Evolutionary conservation across 2,797 vertebrate species (phyloP).

Genomic region (Muraenolepis orangiensis): DNA sequence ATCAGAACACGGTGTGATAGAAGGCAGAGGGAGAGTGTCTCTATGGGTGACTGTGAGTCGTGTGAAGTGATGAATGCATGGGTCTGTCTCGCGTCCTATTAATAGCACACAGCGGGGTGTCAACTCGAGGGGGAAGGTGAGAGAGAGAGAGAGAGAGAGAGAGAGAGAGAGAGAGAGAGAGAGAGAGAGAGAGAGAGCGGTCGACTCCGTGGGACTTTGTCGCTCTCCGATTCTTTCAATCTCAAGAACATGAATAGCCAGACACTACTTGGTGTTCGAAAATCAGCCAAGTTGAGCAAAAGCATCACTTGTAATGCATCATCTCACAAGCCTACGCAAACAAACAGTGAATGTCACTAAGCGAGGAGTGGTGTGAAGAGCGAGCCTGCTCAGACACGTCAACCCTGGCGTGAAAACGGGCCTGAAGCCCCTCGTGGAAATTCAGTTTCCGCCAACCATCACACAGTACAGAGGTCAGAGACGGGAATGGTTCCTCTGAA

Average conservation of each 20-base stretch:
- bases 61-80: conserved; percentile 62
- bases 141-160: conserved; percentile 1
- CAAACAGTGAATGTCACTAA: conserved; percentile 24
- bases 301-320: neutral
- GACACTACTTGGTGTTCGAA: neutral
- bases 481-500: neutral
- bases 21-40: neutral
- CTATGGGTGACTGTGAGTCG: conserved; percentile 12
- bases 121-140: conserved; percentile 38
- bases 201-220: conserved; percentile 8
- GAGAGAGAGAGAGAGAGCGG: no score
- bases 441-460: conserved; percentile 21
- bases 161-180: conserved; percentile 1
- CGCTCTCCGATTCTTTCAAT: neutral
- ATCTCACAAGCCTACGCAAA: conserved; percentile 8
- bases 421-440: conserved; percentile 3
- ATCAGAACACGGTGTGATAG: neutral
- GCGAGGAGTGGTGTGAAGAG: neutral
- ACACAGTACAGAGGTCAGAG: neutral
- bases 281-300: neutral
- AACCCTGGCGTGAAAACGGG: neutral
- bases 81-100: conserved; percentile 64
- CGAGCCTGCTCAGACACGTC: neutral
- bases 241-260: neutral
- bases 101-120: conserved; percentile 62